Base-by-base conservation (phyloP, 2,113 vertebrate species). In the Nannobrachium achirus region DNA sequence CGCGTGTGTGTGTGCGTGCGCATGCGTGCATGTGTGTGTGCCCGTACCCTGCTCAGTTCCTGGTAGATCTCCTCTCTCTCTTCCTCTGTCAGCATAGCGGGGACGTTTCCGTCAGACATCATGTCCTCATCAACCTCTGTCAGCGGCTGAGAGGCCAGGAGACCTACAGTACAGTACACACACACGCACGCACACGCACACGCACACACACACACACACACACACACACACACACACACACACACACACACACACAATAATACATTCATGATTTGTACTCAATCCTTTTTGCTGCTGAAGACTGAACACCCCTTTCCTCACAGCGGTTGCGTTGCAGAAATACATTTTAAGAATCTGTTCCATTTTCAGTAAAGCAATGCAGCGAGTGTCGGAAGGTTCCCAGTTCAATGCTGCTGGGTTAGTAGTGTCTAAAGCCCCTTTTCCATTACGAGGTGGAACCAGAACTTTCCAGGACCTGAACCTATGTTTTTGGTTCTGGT, bases 21-120 rank as follows among this genome's bases (percentile, higher is more conserved):
- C 3, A 5, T 33, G 25, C 6, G 25, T 38, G 55, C n/a, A 10
- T 57, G 41, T 71, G 38, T 44, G 14, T 25, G 52, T 7, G n/a
- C 6, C 6, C 57, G 70, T 93, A 99, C 97, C 94, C 97, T 97
- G 52, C 78, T 75, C 66, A 98, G 84, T 61, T 99, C 96, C 65
- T 75, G 91, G 66, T 93, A 94, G 56, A 99, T 90, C 79, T 98
- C 96, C 77, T 98, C 95, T 80, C 92, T 93, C 84, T 99, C 97
- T 86, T 97, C 96, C 62, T 98, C 95, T 1, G 95, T 96, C 81
- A 98, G 81, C 65, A 81, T 83, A 84, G 56, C 92, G 80, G 79
- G 87, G 74, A 96, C 92, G 83, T 96, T 94, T 76, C 94, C 89
- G 18, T 96, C 93, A 55, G 95, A 89, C 74, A 86, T 89, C 6